Evolutionary conservation across 2,797 vertebrate species (phyloP).

Genomic region (Falco peregrinus): DNA sequence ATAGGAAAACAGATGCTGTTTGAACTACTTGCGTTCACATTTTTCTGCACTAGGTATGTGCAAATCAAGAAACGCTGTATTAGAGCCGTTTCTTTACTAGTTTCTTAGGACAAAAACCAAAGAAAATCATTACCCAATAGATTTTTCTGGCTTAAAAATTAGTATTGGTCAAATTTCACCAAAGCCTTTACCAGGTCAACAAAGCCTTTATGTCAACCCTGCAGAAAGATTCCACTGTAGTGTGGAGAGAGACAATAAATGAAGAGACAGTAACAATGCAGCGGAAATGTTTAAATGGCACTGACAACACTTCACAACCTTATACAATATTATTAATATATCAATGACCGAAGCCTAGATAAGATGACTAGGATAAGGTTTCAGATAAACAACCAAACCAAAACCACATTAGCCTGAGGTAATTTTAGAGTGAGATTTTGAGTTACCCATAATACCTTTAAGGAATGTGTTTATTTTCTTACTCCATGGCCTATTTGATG

Average conservation of each 20-base stretch:
- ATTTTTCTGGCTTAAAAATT: background rate
- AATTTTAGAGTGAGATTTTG: background rate
- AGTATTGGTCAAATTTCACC: background rate
- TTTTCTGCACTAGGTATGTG: background rate
- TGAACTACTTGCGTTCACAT: background rate
- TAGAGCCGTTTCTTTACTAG: background rate
- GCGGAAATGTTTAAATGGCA: background rate
- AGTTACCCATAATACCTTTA: background rate
- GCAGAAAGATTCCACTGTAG: background rate
- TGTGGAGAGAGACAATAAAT: background rate
- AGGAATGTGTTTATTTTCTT: background rate
- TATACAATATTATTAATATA: background rate
- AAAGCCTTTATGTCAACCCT: background rate
- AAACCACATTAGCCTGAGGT: background rate
- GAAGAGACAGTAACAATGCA: background rate
- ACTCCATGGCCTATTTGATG: background rate
- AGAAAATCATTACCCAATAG: background rate
- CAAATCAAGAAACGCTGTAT: background rate
- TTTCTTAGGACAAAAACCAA: background rate
- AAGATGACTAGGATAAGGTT: background rate
- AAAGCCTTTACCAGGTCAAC: background rate
- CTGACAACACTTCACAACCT: background rate
- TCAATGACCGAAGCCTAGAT: background rate
- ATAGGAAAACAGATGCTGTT: background rate
- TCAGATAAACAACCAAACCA: background rate